phyloP scores from a whole-genome alignment of 1,140 invertebrate species.

The Drosophila littoralis region DNA sequence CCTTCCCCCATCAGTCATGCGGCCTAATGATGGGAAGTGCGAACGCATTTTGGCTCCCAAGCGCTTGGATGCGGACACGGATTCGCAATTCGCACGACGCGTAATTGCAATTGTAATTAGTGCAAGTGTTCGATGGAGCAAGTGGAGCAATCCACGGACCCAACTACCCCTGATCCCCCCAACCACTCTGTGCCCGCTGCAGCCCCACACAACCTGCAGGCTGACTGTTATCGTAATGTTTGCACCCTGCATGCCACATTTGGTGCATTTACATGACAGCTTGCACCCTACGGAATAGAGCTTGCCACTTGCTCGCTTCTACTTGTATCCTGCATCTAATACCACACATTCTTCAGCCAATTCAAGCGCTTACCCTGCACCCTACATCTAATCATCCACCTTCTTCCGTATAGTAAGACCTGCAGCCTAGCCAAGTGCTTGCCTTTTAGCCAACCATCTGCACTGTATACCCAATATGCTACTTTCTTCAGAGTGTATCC shows the following conservation, averaged over 20 bases:
- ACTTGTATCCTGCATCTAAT: no score
- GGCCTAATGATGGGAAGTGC: constrained; percentile 77
- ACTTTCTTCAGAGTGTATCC: no score
- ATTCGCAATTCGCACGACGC: constrained; percentile 59
- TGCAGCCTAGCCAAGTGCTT: no score
- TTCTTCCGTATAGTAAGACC: no score
- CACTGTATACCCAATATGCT: no score
- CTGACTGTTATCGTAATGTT: background rate
- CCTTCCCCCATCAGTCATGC: background rate
- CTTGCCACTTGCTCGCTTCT: no score
- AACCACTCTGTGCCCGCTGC: background rate
- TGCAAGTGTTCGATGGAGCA: constrained; percentile 63
- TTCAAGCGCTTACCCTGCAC: no score
- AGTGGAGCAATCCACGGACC: constrained; percentile 21
- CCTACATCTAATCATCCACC: no score
- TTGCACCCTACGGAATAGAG: no score
- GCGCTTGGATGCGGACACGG: constrained; percentile 42
- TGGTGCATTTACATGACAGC: no score
- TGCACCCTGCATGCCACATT: background rate
- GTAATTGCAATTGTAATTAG: constrained; percentile 82
- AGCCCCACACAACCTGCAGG: background rate
- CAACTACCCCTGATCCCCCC: background rate
- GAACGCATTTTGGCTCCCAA: constrained; percentile 72
- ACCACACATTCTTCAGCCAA: no score
- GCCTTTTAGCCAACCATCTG: no score